Base-by-base conservation (phyloP, 1,140 invertebrate genomes). In the Lordiphosa stackelbergi region DNA sequence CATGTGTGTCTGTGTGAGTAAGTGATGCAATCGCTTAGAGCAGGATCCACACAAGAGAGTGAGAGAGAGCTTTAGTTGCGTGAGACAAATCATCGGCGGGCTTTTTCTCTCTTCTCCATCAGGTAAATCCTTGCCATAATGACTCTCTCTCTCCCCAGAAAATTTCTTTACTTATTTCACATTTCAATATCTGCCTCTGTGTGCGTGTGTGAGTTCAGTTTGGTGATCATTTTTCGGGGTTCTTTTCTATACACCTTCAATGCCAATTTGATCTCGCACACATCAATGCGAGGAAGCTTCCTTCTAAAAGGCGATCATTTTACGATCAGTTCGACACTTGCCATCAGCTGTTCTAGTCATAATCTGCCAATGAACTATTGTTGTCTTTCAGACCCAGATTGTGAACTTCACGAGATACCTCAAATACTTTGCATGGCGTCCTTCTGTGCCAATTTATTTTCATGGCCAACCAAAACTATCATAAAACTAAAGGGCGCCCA, bases 211-310 rank as follows among this genome's bases (percentile, higher is more conserved):
- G 43, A 41, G 64, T 68, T 73, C 61, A 66, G 46, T 71, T 71
- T 73, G 59, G 72, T 73, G 78, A 81, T 79, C 74, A 77, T 84
- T 81, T 81, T 81, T 81, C 78, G 78, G 58, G 71, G 71, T 75
- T 75, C 63, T 66, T 66, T 77, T 77, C 77, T 73, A 65, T 69
- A 69, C 70, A 66, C 47, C 75, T 28, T 81, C 77, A 81, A 81
- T 81, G 77, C 77, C 77, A 81, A 81, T 81, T 83, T 66, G 72
- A 81, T 83, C 64, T 81, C 57, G 52, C 68, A 75, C 53, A 41
- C 37, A 36, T 49, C 24, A 49, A 36, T 54, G 36, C 46, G 46
- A 8, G 7, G 28, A 7, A 31, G 16, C 35, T 68, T 68, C 43
- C 48, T 36, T 53, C 54, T 36, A 10, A 66, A 24, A 53, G 35